phyloP scores from a whole-genome alignment of 2,113 vertebrate genomes.

The Colaptes auratus region DNA sequence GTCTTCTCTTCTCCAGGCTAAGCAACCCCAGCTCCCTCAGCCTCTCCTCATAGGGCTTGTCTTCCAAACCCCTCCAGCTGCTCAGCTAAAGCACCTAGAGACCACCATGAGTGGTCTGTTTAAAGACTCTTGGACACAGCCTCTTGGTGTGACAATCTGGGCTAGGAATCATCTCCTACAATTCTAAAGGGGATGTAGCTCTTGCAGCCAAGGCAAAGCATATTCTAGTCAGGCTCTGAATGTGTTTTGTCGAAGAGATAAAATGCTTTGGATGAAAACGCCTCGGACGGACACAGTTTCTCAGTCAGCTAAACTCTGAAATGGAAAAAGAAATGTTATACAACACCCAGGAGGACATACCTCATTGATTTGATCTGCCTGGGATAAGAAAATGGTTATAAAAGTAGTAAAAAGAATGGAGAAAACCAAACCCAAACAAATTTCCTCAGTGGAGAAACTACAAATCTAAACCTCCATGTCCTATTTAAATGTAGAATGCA shows the following conservation, averaged over 20 bases:
- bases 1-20: too few species aligned
- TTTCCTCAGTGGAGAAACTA: not conserved
- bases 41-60: too few species aligned
- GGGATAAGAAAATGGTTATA: not conserved
- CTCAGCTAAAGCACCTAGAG: not conserved
- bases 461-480: not conserved
- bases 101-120: not conserved
- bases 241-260: not conserved
- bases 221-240: not conserved
- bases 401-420: not conserved
- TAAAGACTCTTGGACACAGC: not conserved
- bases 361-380: not conserved
- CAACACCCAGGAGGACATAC: not conserved
- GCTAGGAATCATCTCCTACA: accelerated
- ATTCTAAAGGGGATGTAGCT: not conserved
- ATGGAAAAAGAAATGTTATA: not conserved
- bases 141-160: not conserved
- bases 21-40: too few species aligned
- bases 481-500: not conserved
- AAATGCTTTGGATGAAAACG: not conserved
- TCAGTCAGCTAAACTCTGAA: not conserved
- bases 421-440: not conserved
- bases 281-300: not conserved
- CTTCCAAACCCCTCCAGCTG: too few species aligned
- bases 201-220: not conserved